These are phyloP conservation scores for Drosophila pseudotalamancana DNA, from an alignment of 2,888 invertebrate genomes.

Conservation along the genomic window DNA sequence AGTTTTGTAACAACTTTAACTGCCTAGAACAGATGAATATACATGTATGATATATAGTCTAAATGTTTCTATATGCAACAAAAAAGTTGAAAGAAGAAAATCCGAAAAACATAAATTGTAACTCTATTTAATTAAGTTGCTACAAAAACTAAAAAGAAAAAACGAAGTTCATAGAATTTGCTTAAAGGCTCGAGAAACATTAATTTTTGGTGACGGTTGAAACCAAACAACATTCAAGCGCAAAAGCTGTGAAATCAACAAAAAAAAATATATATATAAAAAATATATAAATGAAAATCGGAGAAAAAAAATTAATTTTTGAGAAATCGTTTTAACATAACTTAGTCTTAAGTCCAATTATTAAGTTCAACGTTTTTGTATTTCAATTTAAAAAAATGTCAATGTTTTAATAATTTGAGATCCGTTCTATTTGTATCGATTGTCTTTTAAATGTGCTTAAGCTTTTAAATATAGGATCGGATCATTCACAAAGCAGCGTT, in stretches of 20 bases:
- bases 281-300: slow-evolving; percentile 21
- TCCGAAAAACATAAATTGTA: neutral
- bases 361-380: slow-evolving; percentile 22
- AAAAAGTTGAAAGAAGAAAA: slow-evolving; percentile 22
- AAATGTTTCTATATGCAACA: slow-evolving; percentile 48
- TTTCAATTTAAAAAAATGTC: slow-evolving; percentile 22
- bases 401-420: slow-evolving; percentile 3
- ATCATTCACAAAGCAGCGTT: slow-evolving; percentile 33
- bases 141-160: slow-evolving; percentile 1
- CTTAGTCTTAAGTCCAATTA: slow-evolving; percentile 45
- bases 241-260: slow-evolving; percentile 44
- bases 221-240: slow-evolving; percentile 34
- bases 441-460: slow-evolving; percentile 32
- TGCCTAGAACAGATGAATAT: slow-evolving; percentile 77
- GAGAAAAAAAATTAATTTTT: neutral
- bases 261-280: slow-evolving; percentile 28
- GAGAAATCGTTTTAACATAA: slow-evolving; percentile 4
- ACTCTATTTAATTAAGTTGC: slow-evolving; percentile 9
- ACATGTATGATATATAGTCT: slow-evolving; percentile 60
- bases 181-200: slow-evolving; percentile 36
- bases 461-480: slow-evolving; percentile 39
- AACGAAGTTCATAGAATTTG: slow-evolving; percentile 45
- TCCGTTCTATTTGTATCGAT: slow-evolving; percentile 18
- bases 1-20: slow-evolving; percentile 75
- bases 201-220: slow-evolving; percentile 49